A percentile compares a stretch with the other conserved stretches of the same genome.
phyloP scores from a whole-genome alignment of 2,797 vertebrate genomes.

The Myiotriccus ornatus region DNA sequence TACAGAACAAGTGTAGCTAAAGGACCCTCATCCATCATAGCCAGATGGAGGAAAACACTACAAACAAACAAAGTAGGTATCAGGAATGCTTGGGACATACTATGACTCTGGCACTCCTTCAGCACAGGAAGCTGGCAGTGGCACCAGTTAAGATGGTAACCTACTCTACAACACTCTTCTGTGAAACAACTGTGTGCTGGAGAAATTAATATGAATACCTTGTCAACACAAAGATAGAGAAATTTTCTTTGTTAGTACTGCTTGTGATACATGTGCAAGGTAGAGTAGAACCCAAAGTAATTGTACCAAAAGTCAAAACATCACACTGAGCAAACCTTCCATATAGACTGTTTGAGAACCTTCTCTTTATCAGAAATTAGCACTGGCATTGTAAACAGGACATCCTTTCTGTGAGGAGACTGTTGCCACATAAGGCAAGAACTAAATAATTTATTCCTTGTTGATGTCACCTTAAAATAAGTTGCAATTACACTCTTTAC shows the following conservation, averaged over 20 bases:
- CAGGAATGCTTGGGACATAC: background rate
- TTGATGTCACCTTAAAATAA: background rate
- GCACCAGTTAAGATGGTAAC: background rate
- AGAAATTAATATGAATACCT: background rate
- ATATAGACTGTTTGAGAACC: background rate
- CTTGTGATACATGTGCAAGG: background rate
- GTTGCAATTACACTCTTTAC: background rate
- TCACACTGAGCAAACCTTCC: background rate
- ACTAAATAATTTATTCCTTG: background rate
- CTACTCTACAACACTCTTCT: background rate
- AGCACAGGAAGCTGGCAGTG: background rate
- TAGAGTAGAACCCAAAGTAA: background rate
- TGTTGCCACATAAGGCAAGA: background rate
- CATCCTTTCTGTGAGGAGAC: background rate
- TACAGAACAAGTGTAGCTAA: slow-evolving; percentile 57
- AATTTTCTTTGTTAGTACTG: background rate
- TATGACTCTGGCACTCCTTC: background rate
- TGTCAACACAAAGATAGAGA: background rate
- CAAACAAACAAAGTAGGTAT: slow-evolving; percentile 21
- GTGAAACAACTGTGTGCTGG: background rate
- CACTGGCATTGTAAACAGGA: background rate
- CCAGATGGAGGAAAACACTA: background rate
- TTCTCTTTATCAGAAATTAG: background rate
- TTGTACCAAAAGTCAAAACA: background rate
- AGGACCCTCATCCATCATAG: slow-evolving; percentile 47